A percentile compares a stretch with the other conserved stretches of the same genome.
Evolutionary conservation across 2,113 vertebrate species (phyloP).

Genomic region (Craseonycteris thonglongyai): DNA sequence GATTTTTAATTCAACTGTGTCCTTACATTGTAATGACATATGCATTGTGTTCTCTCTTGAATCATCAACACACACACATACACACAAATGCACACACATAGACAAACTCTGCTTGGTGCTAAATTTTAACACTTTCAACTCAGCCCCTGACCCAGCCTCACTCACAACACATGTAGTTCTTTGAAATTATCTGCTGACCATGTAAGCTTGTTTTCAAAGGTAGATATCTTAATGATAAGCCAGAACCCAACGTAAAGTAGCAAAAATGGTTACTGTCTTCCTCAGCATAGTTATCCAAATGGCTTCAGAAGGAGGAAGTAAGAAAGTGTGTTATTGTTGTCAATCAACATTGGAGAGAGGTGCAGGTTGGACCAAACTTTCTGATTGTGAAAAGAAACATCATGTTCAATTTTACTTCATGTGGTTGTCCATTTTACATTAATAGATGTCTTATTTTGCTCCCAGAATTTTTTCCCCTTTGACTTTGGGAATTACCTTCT

Average conservation of each 20-base stretch:
- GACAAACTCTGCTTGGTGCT: not conserved
- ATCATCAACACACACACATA: not conserved
- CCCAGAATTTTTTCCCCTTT: not conserved
- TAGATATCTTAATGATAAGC: constrained; percentile 52
- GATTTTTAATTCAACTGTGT: not conserved
- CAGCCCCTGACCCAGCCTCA: not conserved
- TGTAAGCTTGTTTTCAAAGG: not conserved
- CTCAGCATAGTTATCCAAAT: constrained; percentile 49
- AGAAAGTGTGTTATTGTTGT: constrained; percentile 42
- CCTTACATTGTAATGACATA: not conserved
- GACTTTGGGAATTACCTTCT: not conserved
- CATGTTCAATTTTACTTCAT: not conserved
- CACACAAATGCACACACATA: not conserved
- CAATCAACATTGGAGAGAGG: constrained; percentile 50
- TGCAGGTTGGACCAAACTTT: constrained; percentile 37
- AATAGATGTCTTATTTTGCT: not conserved
- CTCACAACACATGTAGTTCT: not conserved
- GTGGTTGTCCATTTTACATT: not conserved
- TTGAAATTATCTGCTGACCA: constrained; percentile 23
- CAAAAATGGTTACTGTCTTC: not conserved
- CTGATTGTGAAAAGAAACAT: no score
- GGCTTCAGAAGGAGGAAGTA: constrained; percentile 49
- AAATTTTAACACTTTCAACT: not conserved
- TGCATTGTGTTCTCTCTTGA: not conserved
- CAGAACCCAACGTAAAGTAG: constrained; percentile 50